Base-by-base conservation (phyloP, 2,888 invertebrate genomes). In the Dorcus hopei region DNA sequence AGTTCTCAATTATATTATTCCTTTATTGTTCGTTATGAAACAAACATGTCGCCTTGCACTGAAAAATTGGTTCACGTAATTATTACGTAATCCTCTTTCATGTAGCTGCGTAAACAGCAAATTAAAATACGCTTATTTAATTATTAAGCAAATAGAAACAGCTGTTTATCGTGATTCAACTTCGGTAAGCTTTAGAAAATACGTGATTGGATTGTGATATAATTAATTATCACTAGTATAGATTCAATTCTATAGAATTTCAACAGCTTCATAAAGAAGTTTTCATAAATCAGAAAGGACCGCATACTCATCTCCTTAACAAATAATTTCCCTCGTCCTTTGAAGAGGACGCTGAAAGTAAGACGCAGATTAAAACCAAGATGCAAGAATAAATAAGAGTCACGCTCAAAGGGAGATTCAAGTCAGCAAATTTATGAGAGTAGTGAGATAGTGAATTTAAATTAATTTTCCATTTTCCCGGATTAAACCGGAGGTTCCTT, bases 381-480 rank as follows among this genome's bases (percentile, higher is more conserved):
- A 54, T 55, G 54, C 54, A 57, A 49, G 54, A 59, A 64, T 64
- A 64, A 64, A 65, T 64, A 62, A 61, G 54, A 65, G 62, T 65
- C 64, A 64, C 59, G 54, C 59, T 52, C 62, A 59, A 62, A 64
- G 62, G 62, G 61, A 66, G 62, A 63, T 55, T 56, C 59, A 61
- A 60, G 60, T 65, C 64, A 65, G 66, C 66, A 57, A 63, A 66
- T 65, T 63, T 66, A 62, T 62, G 62, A 62, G 61, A 57, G 58
- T 57, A 50, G 54, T 11, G 45, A 52, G 58, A 56, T 58, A 58
- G 61, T 59, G 58, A 62, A 65, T 65, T 64, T 61, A 63, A 63
- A 66, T 66, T 66, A 66, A 66, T 66, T 66, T 66, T 65, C 63
- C 61, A 66, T 63, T 65, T 63, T 63, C 61, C 60, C 56, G 51